phyloP scores from a whole-genome alignment of 2,113 vertebrate genomes.

The Onychorhynchus coronatus region DNA sequence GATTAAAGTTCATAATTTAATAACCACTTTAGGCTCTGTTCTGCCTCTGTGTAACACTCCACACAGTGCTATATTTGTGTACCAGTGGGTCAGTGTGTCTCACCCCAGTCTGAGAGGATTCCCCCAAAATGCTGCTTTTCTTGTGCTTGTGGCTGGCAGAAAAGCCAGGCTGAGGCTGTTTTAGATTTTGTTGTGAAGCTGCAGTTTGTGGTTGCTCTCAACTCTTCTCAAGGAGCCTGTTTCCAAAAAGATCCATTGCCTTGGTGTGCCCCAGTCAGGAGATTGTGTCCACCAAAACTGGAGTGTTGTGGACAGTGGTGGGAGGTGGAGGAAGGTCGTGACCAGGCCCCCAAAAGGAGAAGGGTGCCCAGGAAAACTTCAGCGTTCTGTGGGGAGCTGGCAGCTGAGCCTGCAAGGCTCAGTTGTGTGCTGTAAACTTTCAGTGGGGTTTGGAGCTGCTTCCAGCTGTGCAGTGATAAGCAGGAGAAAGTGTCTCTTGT shows the following conservation, averaged over 20 bases:
- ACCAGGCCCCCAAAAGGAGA: fast-evolving
- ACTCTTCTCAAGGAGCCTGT: neutral
- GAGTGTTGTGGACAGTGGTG: neutral
- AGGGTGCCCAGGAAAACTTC: neutral
- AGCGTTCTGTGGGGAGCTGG: neutral
- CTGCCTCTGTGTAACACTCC: neutral
- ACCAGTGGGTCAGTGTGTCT: neutral
- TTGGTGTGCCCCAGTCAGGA: neutral
- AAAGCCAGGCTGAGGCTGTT: neutral
- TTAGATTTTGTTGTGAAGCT: neutral
- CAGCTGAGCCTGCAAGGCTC: neutral
- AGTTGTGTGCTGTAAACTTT: neutral
- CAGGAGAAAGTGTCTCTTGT: neutral
- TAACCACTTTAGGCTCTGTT: neutral
- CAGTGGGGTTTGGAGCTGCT: neutral
- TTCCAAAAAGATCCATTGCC: neutral
- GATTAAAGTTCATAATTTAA: neutral
- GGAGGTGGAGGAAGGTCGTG: neutral
- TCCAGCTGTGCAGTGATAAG: neutral
- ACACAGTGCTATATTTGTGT: neutral
- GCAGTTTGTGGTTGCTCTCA: neutral
- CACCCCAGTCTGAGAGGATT: neutral
- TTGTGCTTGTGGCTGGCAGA: neutral
- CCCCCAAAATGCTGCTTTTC: neutral
- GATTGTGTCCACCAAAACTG: neutral